Conservation (phyloP, 2,888 invertebrate species). For the Schrankia costaestrigalis region DNA sequence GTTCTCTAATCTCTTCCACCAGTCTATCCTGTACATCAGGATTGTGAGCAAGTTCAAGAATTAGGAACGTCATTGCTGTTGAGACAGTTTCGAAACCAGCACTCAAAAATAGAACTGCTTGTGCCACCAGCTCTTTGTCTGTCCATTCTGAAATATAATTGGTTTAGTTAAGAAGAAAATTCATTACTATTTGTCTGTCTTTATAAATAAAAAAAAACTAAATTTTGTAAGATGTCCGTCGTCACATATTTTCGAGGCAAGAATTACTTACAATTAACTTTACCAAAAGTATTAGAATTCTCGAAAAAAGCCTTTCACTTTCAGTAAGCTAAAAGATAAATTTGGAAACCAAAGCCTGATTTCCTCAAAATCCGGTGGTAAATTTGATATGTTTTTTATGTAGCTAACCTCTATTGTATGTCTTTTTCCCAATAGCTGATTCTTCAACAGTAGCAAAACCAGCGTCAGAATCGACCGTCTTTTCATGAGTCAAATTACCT, state of each 20-base stretch:
- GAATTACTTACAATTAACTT: too few species aligned
- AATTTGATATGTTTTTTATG: background rate
- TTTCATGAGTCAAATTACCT: conserved; percentile 38
- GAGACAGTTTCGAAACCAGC: conserved; percentile 76
- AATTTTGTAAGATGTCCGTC: too few species aligned
- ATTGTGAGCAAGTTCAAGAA: conserved; percentile 79
- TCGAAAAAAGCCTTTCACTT: too few species aligned
- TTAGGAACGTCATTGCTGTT: conserved; percentile 62
- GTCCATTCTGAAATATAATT: conserved; percentile 42
- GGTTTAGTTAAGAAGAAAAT: background rate
- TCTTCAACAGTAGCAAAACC: conserved; percentile 69
- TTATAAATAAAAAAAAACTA: too few species aligned
- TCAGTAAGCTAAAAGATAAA: too few species aligned
- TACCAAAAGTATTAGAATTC: too few species aligned
- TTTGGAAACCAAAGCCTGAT: too few species aligned
- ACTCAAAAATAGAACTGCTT: conserved; percentile 72
- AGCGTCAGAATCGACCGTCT: conserved; percentile 34
- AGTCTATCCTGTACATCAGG: conserved; percentile 77
- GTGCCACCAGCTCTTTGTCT: conserved; percentile 59
- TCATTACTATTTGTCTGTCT: background rate
- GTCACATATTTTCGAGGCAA: too few species aligned
- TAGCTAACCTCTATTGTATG: conserved; percentile 40
- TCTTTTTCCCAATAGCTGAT: conserved; percentile 50
- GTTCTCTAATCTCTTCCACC: conserved; percentile 72
- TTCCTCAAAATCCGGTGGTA: background rate